These are phyloP conservation scores for Pogonognathellus flavescens DNA, from an alignment of 1,140 invertebrate genomes.

Conservation along the genomic window DNA sequence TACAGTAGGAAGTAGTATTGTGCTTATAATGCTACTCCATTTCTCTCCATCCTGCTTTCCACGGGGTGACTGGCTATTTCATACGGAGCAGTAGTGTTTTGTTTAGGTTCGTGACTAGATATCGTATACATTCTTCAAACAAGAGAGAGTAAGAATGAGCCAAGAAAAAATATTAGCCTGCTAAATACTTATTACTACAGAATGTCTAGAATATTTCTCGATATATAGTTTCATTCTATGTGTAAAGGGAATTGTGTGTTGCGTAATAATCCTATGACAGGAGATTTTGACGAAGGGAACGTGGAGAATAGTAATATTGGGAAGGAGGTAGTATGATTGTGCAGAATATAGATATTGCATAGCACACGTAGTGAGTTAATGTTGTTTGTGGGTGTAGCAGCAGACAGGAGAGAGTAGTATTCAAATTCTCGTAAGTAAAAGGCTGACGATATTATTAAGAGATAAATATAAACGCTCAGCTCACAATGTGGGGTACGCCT, in stretches of 20 bases:
- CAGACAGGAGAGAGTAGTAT: slow-evolving; percentile 39
- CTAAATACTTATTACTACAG: slow-evolving; percentile 14
- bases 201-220: neutral
- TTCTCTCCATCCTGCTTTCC: neutral
- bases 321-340: neutral
- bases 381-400: slow-evolving; percentile 47
- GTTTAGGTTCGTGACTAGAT: slow-evolving; percentile 49
- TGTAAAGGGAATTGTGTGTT: too few relatives aligned
- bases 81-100: slow-evolving; percentile 1
- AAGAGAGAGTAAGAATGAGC: neutral
- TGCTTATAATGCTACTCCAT: neutral
- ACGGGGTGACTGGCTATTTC: neutral
- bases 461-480: slow-evolving; percentile 48
- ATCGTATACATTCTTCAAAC: slow-evolving; percentile 35
- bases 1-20: neutral
- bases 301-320: slow-evolving; percentile 7
- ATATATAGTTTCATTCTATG: too few relatives aligned
- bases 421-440: slow-evolving; percentile 47
- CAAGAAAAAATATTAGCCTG: slow-evolving; percentile 14
- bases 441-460: slow-evolving; percentile 48
- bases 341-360: neutral
- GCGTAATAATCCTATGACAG: too few relatives aligned
- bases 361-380: neutral
- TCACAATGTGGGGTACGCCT: slow-evolving; percentile 45
- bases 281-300: neutral